Conservation (phyloP, 2,113 vertebrate genomes). For the Zosterops japonicus region DNA sequence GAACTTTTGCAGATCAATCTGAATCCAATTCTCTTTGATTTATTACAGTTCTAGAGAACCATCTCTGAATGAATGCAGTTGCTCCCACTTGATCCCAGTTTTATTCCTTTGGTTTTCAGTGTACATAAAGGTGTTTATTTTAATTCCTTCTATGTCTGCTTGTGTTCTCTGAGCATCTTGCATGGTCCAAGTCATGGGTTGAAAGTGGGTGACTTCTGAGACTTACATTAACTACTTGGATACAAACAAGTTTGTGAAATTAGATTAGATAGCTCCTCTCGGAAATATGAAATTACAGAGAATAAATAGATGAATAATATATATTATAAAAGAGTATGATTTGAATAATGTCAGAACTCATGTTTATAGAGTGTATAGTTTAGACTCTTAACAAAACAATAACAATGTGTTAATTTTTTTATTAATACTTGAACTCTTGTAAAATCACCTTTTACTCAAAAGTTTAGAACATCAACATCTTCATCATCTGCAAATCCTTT, state of each 20-base stretch:
- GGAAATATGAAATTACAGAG: background rate
- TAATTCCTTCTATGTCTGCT: background rate
- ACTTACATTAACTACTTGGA: background rate
- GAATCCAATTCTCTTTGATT: slow-evolving; percentile 3
- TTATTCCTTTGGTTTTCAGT: background rate
- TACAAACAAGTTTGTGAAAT: background rate
- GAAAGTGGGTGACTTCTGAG: background rate
- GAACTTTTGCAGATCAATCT: background rate
- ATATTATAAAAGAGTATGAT: background rate
- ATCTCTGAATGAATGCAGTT: background rate
- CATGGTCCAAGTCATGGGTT: background rate
- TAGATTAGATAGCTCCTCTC: background rate
- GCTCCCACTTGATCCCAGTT: background rate
- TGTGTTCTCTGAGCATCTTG: background rate
- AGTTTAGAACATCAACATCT: background rate
- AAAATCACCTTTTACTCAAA: background rate
- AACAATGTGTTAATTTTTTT: background rate
- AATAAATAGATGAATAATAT: background rate
- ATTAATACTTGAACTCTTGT: background rate
- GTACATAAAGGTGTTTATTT: background rate
- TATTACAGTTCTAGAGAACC: background rate
- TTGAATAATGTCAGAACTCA: background rate
- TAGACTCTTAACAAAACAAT: background rate
- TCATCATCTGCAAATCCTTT: background rate
- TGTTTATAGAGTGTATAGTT: background rate